Evolutionary conservation across 2,113 vertebrate genomes (phyloP), one percentile per base, ranked within the genome.

Genomic region (Noturus placidus): DNA sequence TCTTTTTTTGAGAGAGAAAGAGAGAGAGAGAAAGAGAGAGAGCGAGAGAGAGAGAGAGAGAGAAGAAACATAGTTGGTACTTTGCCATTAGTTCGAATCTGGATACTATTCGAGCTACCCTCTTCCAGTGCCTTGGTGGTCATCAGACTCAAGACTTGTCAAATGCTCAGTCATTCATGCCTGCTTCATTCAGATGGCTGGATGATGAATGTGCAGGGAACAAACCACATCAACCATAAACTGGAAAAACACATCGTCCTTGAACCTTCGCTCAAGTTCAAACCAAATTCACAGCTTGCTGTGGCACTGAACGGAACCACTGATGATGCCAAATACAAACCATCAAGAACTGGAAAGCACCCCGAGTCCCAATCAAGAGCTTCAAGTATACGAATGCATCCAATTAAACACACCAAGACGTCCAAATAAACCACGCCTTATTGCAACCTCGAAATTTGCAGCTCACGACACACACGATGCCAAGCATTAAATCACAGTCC

Each of bases 391-490:
- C 17, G 9, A 70, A 84, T 70, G 42, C n/a, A 27, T 70, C n/a
- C 7, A 52, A 70, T 83, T 67, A 83, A 83, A 65, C 81, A 67
- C 81, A 83, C 38, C 14, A 19, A 83, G 81, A 67, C 14, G 6
- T 50, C 38, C 81, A 65, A 83, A 83, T 83, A 46, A 83, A 83
- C 81, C 81, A 46, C 38, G 25, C 81, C 81, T 65, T n/a, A n/a
- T 52, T 1, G 74, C 38, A 79, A 78, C 54, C 84, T 30, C 46
- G 81, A 69, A 86, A 89, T 13, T 13, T 17, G 67, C 84, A 63
- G 59, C 85, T 87, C 89, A 54, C 59, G 83, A 87, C 82, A 61
- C 82, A 76, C 42, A n/a, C 59, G 56, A 19, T 14, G 30, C 50
- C 1, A 11, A 81, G 67, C 70, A 63, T 82, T 42, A 79, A 88